Evolutionary conservation across 2,797 vertebrate genomes (phyloP).

Genomic region (Parauchenoglanis punctatus): DNA sequence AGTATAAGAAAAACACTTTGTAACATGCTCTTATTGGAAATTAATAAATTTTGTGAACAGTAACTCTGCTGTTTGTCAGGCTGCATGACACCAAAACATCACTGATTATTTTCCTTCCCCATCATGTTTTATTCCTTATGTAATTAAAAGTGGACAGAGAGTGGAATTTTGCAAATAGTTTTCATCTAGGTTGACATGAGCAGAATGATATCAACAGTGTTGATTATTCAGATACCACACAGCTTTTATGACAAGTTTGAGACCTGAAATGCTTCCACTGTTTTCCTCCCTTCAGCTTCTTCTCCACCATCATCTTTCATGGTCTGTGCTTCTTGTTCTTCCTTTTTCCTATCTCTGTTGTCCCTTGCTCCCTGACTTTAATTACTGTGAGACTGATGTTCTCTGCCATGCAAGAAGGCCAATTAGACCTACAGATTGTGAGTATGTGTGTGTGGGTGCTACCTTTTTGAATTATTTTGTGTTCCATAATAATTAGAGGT

Average conservation of each 20-base stretch:
- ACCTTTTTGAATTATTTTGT: conserved; percentile 37
- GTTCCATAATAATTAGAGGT: conserved; percentile 36
- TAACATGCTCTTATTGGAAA: no score
- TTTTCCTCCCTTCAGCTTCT: background rate
- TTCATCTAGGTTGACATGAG: background rate
- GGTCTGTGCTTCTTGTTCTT: conserved; percentile 8
- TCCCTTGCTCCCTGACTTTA: conserved; percentile 44
- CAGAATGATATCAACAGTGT: background rate
- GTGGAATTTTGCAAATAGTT: background rate
- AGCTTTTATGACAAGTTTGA: background rate
- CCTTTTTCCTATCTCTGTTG: background rate
- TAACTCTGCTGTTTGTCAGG: background rate
- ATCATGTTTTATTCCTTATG: background rate
- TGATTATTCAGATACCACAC: background rate
- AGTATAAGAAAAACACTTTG: background rate
- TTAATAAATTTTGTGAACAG: background rate
- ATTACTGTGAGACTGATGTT: conserved; percentile 52
- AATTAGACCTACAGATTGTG: conserved; percentile 46
- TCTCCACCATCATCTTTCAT: conserved; percentile 6
- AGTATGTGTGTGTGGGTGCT: conserved; percentile 26
- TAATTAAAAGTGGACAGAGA: conserved; percentile 1
- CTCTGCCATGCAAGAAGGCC: conserved; percentile 41
- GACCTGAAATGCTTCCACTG: background rate
- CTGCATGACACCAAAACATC: background rate
- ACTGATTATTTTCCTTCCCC: background rate